Base-by-base conservation (phyloP, 2,797 vertebrate genomes). In the Diglossa cyanea region DNA sequence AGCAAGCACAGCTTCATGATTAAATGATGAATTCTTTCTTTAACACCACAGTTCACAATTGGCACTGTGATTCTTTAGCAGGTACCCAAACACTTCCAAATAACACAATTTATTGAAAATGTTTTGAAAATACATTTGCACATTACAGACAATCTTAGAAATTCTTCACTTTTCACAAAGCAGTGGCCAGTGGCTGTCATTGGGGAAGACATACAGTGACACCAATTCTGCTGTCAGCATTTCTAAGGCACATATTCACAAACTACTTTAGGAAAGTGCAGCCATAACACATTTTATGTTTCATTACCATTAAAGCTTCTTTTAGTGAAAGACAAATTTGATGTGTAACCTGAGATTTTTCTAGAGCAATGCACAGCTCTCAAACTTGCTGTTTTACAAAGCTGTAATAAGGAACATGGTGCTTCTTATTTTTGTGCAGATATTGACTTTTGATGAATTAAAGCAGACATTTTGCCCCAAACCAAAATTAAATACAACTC, bases 41-140 rank as follows among this genome's bases (percentile, higher is more conserved):
- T 47, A 30, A 75, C 50, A 53, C 14, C 31, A 13, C n/a, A 39
- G 35, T 28, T 90, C 62, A 81, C 54, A 78, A 40, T 0, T 28
- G 47, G 30, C 33, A 48, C 5, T 24, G 20, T 7, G 31, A 86
- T 45, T 79, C 53, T 93, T 81, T 45, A 83, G 44, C 9, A 94
- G 42, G 20, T 40, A 83, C 25, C 35, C 44, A 48, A 68, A 50
- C 23, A 53, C 25, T 37, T 93, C 65, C 8, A 17, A 90, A 31
- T 75, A 84, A 62, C 24, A 82, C 6, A 11, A n/a, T 94, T 96
- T 94, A 94, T 84, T 90, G 87, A 84, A 83, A 90, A 91, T 87
- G 31, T 23, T 82, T 95, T 91, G 58, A 83, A 95, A 95, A 96
- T 53, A 82, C 53, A 94, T 65, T 88, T 87, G 65, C 70, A 93